These are phyloP conservation scores for Athalia circularis DNA, from an alignment of 2,888 invertebrate species.

Conservation along the genomic window DNA sequence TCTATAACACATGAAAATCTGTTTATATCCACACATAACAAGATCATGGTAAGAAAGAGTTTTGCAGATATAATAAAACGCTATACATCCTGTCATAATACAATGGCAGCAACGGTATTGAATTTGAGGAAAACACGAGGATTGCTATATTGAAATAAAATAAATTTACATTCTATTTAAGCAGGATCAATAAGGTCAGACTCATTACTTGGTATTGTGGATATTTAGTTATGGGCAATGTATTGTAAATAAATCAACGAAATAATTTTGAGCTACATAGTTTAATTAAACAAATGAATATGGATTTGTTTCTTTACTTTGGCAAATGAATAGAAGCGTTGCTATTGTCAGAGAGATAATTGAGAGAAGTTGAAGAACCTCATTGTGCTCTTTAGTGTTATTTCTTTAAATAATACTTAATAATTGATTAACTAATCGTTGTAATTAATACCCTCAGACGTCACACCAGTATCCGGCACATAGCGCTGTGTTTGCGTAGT, in stretches of 20 bases:
- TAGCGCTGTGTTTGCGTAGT: conserved; percentile 18
- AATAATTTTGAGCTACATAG: not conserved
- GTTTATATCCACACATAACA: too few relatives aligned
- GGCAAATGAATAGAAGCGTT: not conserved
- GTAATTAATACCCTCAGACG: conserved; percentile 54
- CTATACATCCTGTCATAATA: too few relatives aligned
- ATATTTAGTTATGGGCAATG: not conserved
- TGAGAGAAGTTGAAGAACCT: not conserved
- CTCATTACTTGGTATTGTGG: too few relatives aligned
- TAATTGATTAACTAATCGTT: conserved; percentile 65
- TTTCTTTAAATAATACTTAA: conserved; percentile 7
- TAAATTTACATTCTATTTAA: too few relatives aligned
- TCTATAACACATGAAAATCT: not conserved
- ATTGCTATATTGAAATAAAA: too few relatives aligned
- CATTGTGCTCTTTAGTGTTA: not conserved
- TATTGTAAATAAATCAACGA: not conserved
- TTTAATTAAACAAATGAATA: not conserved
- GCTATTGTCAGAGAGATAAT: not conserved
- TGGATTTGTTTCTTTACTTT: not conserved
- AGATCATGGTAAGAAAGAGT: too few relatives aligned
- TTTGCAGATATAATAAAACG: too few relatives aligned
- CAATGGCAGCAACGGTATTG: too few relatives aligned
- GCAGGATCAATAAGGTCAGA: too few relatives aligned
- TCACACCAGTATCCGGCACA: conserved; percentile 41
- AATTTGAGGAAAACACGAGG: too few relatives aligned